Percentiles rank a stretch among this genome's conserved stretches.
Conservation (phyloP, 2,113 vertebrate genomes). For the Apaloderma vittatum region DNA sequence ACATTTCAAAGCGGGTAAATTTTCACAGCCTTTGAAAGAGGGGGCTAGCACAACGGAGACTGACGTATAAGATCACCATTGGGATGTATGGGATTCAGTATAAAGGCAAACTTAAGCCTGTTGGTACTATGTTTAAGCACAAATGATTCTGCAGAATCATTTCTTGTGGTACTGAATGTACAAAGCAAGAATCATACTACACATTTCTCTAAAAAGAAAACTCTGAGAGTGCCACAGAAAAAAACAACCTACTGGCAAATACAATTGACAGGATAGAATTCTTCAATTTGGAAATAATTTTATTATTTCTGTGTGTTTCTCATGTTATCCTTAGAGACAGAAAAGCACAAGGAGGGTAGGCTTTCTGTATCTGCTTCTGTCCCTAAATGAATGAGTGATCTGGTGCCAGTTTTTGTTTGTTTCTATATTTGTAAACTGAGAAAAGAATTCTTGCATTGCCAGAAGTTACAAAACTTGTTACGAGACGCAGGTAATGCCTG, state of each 20-base stretch:
- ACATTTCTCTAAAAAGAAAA: neutral
- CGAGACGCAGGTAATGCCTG: neutral
- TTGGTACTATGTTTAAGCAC: neutral
- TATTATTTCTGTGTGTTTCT: neutral
- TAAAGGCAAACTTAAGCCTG: neutral
- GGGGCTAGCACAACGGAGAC: neutral
- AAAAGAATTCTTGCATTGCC: neutral
- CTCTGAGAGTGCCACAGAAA: neutral
- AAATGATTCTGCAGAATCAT: neutral
- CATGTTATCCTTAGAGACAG: neutral
- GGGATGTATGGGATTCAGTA: neutral
- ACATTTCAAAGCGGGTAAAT: neutral
- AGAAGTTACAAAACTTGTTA: neutral
- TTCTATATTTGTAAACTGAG: neutral
- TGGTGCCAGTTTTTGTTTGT: neutral
- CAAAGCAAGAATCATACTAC: neutral
- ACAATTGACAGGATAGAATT: neutral
- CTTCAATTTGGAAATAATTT: neutral
- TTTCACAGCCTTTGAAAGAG: neutral
- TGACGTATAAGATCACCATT: neutral
- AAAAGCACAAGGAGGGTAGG: neutral
- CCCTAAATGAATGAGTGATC: neutral
- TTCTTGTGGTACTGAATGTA: neutral
- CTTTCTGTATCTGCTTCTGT: neutral
- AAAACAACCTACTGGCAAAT: neutral